Conservation (phyloP, 1,140 invertebrate genomes). For the Octopus sinensis region DNA sequence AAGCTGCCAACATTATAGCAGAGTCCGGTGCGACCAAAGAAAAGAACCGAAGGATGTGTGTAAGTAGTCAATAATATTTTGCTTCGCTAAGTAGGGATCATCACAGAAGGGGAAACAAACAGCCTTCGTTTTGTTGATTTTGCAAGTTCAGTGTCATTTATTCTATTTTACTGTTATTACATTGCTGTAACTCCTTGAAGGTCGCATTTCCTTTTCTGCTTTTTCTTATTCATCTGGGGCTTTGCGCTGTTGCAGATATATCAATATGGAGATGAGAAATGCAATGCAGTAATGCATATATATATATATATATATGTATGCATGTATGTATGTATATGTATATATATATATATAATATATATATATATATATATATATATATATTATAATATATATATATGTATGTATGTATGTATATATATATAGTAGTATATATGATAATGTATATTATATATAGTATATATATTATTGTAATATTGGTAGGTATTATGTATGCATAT, state of each 20-base stretch:
- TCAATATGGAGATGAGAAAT: neutral
- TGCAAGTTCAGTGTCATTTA: neutral
- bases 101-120: too few relatives aligned
- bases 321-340: neutral
- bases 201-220: too few relatives aligned
- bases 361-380: conserved; percentile 10
- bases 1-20: conserved; percentile 25
- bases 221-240: too few relatives aligned
- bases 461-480: too few relatives aligned
- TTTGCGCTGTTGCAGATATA: too few relatives aligned
- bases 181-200: too few relatives aligned
- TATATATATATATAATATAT: neutral
- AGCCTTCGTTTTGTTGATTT: too few relatives aligned
- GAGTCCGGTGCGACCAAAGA: conserved; percentile 24
- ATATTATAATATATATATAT: neutral
- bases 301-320: neutral
- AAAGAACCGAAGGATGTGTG: conserved; percentile 25
- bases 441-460: too few relatives aligned
- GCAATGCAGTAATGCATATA: neutral
- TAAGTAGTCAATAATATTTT: conserved; percentile 18
- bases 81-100: too few relatives aligned
- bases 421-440: too few relatives aligned
- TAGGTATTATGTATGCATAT: too few relatives aligned
- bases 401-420: neutral
- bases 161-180: too few relatives aligned